phyloP scores from a whole-genome alignment of 2,888 invertebrate species.

The Agrochola macilenta region DNA sequence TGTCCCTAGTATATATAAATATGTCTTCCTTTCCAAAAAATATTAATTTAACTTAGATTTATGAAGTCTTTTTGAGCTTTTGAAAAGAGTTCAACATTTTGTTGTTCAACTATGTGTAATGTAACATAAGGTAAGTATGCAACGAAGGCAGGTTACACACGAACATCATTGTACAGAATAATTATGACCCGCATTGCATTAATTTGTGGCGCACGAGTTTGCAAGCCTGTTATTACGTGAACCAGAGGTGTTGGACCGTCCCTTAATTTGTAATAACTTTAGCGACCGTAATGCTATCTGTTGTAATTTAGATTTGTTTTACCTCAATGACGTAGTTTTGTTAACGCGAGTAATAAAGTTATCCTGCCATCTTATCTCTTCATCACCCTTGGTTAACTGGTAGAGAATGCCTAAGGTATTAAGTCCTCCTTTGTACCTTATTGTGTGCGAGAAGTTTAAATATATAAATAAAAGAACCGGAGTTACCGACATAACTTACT shows the following conservation, averaged over 20 bases:
- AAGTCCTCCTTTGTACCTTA: too few species aligned
- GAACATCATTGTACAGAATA: constrained; percentile 36
- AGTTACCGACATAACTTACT: too few species aligned
- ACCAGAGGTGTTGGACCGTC: constrained; percentile 20
- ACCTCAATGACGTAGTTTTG: background rate
- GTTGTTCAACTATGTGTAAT: too few species aligned
- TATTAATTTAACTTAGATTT: background rate
- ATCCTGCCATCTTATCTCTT: too few species aligned
- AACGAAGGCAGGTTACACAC: constrained; percentile 3
- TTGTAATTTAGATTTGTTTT: background rate
- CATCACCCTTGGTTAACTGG: too few species aligned
- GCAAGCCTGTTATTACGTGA: constrained; percentile 14
- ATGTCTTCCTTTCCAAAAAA: background rate
- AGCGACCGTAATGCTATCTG: background rate
- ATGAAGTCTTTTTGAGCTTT: too few species aligned
- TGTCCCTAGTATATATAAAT: background rate
- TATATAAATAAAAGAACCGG: too few species aligned
- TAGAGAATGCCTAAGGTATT: too few species aligned
- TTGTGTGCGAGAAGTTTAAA: too few species aligned
- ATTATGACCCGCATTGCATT: constrained; percentile 26
- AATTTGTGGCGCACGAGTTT: constrained; percentile 49
- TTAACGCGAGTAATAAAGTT: background rate
- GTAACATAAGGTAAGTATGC: constrained; percentile 27
- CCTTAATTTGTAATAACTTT: constrained; percentile 34
- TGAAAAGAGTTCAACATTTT: too few species aligned